phyloP scores from a whole-genome alignment of 2,113 vertebrate genomes.

The Hemibagrus wyckioides region DNA sequence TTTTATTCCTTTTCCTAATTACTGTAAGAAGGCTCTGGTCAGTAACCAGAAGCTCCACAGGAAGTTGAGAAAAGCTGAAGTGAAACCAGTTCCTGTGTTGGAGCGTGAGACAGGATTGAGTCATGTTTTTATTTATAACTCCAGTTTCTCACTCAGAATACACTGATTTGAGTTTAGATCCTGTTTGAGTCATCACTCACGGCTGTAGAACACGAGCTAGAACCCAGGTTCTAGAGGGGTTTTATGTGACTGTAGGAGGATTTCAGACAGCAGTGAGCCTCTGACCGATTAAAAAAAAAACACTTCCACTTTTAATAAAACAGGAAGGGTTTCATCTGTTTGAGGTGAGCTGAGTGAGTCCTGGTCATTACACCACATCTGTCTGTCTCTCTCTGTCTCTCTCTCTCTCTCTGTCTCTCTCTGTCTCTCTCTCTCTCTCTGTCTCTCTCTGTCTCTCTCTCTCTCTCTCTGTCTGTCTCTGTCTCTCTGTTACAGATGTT shows the following conservation, averaged over 20 bases:
- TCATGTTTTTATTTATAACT: not conserved
- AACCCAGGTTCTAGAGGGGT: not conserved
- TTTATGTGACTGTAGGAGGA: not conserved
- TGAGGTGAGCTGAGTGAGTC: not conserved
- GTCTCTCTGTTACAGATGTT: constrained; percentile 70
- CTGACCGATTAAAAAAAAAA: not conserved
- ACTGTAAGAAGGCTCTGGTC: not conserved
- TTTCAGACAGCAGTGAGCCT: not conserved
- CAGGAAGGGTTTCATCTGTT: not conserved
- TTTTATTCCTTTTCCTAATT: not conserved
- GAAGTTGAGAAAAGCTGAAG: constrained; percentile 32
- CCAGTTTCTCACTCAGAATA: not conserved
- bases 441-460: not conserved
- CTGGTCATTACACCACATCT: not conserved
- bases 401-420: not conserved
- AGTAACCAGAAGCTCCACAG: not conserved
- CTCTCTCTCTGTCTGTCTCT: constrained; percentile 1
- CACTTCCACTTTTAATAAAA: not conserved
- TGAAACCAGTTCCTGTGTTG: constrained; percentile 15
- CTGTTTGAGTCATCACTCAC: not conserved
- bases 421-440: not conserved
- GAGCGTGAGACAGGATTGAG: not conserved
- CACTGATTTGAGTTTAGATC: not conserved
- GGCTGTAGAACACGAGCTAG: not conserved
- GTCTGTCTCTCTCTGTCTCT: not conserved